These are phyloP conservation scores for Falco concolor DNA, from an alignment of 2,797 vertebrate species.

Conservation along the genomic window DNA sequence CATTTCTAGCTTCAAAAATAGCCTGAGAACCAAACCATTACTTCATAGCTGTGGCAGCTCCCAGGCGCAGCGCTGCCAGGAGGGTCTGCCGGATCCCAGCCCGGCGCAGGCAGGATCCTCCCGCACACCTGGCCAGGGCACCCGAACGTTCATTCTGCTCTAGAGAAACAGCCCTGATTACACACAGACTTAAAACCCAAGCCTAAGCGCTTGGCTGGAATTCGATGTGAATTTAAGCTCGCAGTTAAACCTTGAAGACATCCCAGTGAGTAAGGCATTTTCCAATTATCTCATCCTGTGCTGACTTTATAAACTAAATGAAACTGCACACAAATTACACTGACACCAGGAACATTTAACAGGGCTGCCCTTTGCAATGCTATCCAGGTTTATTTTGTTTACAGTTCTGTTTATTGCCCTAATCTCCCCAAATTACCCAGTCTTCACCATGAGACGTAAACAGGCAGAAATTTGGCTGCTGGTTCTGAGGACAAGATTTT, in stretches of 20 bases:
- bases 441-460: neutral
- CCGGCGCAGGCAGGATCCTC: neutral
- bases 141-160: fast-evolving
- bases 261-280: neutral
- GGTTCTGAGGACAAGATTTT: neutral
- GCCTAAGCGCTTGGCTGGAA: neutral
- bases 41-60: neutral
- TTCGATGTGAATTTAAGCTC: neutral
- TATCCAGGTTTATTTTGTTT: constrained; percentile 18
- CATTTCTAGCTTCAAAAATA: constrained; percentile 3
- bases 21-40: neutral
- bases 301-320: neutral
- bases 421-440: neutral
- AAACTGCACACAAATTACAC: constrained; percentile 29
- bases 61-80: neutral
- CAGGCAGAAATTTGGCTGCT: neutral
- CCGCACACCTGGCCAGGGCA: neutral
- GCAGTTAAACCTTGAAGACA: neutral
- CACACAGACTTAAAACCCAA: fast-evolving
- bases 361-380: neutral
- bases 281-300: neutral
- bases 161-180: fast-evolving
- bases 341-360: neutral
- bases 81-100: neutral
- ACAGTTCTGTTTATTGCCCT: neutral